phyloP scores from a whole-genome alignment of 2,888 invertebrate species.

The Hermaeophaga mercurialis region DNA sequence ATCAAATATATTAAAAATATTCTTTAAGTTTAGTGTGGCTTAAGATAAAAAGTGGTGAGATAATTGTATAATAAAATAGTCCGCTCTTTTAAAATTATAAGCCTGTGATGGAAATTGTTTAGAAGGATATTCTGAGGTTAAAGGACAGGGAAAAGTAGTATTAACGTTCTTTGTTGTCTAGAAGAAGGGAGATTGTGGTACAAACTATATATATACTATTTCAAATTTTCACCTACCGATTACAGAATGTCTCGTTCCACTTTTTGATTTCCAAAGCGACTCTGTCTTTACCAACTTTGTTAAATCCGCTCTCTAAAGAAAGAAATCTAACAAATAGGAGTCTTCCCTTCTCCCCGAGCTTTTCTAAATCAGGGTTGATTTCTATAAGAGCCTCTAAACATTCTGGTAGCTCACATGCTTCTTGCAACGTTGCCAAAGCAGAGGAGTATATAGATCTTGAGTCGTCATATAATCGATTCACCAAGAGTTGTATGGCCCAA shows the following conservation, averaged over 20 bases:
- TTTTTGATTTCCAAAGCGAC: constrained; percentile 75
- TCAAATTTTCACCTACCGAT: too few species aligned
- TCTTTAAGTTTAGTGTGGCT: too few species aligned
- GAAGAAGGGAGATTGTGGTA: too few species aligned
- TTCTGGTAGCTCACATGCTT: constrained; percentile 89
- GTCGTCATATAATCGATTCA: constrained; percentile 83
- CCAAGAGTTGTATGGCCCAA: constrained; percentile 87
- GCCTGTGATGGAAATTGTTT: too few species aligned
- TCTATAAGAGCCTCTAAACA: constrained; percentile 76
- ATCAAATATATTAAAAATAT: too few species aligned
- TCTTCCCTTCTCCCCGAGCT: constrained; percentile 73
- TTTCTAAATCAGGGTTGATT: constrained; percentile 70
- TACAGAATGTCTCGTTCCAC: constrained; percentile 78
- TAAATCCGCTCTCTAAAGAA: constrained; percentile 73
- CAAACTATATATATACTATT: constrained; percentile 50
- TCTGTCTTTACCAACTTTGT: constrained; percentile 61
- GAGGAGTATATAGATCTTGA: constrained; percentile 74
- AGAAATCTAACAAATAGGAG: constrained; percentile 77
- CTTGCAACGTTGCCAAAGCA: constrained; percentile 84
- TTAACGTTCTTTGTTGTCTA: too few species aligned
- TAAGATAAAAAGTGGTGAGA: too few species aligned
- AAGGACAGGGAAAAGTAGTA: too few species aligned
- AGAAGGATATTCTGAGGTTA: too few species aligned
- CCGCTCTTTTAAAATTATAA: too few species aligned
- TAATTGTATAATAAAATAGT: too few species aligned